Base-by-base conservation (phyloP, 2,113 vertebrate species). In the Camelus dromedarius region DNA sequence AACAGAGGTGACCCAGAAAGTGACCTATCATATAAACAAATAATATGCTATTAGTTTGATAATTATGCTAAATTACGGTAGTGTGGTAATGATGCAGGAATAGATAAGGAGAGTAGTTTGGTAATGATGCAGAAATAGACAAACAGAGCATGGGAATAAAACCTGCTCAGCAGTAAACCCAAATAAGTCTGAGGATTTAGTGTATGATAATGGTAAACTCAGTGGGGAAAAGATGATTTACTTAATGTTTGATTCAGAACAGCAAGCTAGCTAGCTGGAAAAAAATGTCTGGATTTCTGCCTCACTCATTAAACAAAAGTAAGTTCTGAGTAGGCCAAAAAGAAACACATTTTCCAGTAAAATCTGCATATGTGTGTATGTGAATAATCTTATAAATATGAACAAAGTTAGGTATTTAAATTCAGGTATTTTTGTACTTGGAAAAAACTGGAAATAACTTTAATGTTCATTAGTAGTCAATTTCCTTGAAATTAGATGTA, bases 361-460 rank as follows among this genome's bases (percentile, higher is more conserved):
- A 35, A n/a, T 8, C 75, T 86, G 16, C 28, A 13, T 82, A 18
- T 54, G 24, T 42, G 8, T 77, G 4, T 28, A 72, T 62, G 62
- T 92, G 52, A 89, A 76, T 86, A 81, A 81, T 70, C 60, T 79
- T 67, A 60, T 32, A 91, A 62, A 62, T 35, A 64, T 67, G 75
- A 58, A 72, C 38, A 70, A 93, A 82, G 48, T 89, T 24, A 35
- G n/a, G 13, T 77, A 42, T 64, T 89, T 69, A 77, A 32, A 14
- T 83, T 80, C 48, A 22, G 16, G 3, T 94, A 38, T 70, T 72
- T 64, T 70, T 35, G 32, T 84, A 75, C 52, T 62, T 80, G 20
- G 1, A 52, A 75, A 82, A 92, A 89, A 69, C 22, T 80, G 16
- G 24, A 91, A 83, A 56, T 64, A 67, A 67, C 12, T 10, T 86